Conservation (phyloP, 1,140 invertebrate species). For the Stegodyphus dumicola region DNA sequence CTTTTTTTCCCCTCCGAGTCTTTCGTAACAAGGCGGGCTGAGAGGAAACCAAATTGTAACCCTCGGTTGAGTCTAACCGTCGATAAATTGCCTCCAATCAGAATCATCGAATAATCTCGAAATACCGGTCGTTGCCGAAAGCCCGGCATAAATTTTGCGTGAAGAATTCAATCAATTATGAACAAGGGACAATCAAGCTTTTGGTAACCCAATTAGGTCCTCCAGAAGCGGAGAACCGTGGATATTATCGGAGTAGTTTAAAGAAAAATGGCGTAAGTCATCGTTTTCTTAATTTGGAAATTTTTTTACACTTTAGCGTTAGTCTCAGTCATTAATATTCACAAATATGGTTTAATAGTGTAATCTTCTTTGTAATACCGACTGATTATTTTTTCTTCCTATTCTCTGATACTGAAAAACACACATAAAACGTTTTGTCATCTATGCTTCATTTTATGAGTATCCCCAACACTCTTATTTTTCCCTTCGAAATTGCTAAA, state of each 20-base stretch:
- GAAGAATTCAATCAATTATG: constrained; percentile 58
- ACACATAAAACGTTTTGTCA: too few species aligned
- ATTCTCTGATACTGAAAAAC: too few species aligned
- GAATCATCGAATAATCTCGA: constrained; percentile 45
- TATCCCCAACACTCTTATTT: too few species aligned
- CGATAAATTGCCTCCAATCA: constrained; percentile 55
- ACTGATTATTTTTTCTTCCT: too few species aligned
- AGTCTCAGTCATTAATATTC: too few species aligned
- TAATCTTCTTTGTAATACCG: too few species aligned
- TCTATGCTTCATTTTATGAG: too few species aligned
- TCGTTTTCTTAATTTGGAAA: neutral
- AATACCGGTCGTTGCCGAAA: constrained; percentile 33
- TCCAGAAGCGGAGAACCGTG: constrained; percentile 35
- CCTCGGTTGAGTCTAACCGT: constrained; percentile 48
- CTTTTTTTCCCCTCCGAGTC: neutral
- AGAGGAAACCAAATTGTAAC: constrained; percentile 53
- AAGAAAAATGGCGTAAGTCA: neutral
- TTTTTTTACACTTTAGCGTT: too few species aligned
- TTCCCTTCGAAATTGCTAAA: too few species aligned
- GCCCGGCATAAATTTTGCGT: constrained; percentile 50
- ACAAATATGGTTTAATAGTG: too few species aligned
- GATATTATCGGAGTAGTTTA: neutral
- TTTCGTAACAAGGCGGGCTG: constrained; percentile 20
- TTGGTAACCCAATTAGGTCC: constrained; percentile 46
- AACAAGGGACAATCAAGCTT: constrained; percentile 48